Conservation (phyloP, 1,140 invertebrate species). For the Drosophila mayri region DNA sequence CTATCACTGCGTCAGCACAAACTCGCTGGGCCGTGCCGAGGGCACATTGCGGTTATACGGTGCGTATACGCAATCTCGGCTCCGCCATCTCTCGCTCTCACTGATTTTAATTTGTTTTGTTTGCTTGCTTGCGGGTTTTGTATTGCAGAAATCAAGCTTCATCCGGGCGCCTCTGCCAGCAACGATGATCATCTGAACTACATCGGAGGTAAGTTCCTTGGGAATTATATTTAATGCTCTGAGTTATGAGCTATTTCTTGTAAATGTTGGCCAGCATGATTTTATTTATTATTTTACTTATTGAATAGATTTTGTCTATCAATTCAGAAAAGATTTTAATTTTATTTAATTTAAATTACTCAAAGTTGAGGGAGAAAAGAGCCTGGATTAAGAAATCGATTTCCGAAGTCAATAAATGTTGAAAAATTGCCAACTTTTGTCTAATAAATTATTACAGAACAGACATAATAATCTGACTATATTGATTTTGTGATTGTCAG, state of each 20-base stretch:
- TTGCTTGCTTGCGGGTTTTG: conserved; percentile 22
- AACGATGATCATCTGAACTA: conserved; percentile 83
- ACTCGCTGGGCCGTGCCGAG: conserved; percentile 94
- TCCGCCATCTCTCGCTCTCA: conserved; percentile 18
- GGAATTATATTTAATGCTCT: neutral
- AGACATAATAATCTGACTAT: neutral
- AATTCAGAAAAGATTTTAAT: no score
- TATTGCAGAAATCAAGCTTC: conserved; percentile 83
- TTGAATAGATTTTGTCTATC: neutral
- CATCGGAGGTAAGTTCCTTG: conserved; percentile 72
- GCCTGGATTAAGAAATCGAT: neutral
- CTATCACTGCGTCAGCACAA: conserved; percentile 96
- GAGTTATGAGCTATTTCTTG: no score
- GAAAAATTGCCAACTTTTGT: neutral
- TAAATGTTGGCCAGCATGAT: neutral
- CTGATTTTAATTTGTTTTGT: conserved; percentile 36
- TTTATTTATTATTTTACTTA: neutral
- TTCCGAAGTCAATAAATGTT: neutral
- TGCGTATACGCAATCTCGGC: conserved; percentile 86
- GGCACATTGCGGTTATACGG: conserved; percentile 94
- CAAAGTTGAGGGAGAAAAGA: neutral
- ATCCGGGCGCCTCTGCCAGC: conserved; percentile 76
- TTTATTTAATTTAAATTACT: neutral
- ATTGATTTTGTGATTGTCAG: conserved; percentile 5
- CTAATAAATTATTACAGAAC: neutral